Conservation (phyloP, 1,140 invertebrate species). For the Druon quercuslanigerum region DNA sequence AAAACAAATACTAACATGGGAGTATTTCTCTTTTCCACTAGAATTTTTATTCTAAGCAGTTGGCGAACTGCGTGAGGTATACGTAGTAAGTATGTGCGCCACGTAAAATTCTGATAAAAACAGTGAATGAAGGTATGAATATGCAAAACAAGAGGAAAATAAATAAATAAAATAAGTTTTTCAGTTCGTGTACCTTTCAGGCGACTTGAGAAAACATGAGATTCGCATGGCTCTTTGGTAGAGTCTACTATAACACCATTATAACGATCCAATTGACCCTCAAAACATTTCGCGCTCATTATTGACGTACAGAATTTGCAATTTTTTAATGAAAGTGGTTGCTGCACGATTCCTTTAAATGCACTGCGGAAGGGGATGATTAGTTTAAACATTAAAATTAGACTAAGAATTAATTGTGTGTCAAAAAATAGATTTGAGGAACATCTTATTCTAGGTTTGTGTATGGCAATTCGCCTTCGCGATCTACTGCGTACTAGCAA, state of each 20-base stretch:
- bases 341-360: constrained; percentile 6
- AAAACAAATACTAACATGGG: no score
- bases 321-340: constrained; percentile 23
- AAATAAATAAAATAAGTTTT: constrained; percentile 16
- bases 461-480: not conserved
- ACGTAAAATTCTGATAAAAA: no score
- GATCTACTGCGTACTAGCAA: not conserved
- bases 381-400: constrained; percentile 22
- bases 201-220: constrained; percentile 74
- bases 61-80: no score
- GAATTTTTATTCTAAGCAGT: no score
- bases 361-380: not conserved
- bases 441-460: not conserved
- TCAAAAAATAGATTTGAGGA: not conserved
- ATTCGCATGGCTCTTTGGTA: constrained; percentile 75
- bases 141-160: no score
- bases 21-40: no score
- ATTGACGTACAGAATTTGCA: constrained; percentile 8
- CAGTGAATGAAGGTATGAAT: no score
- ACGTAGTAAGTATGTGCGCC: no score
- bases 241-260: constrained; percentile 84
- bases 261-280: constrained; percentile 80
- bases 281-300: constrained; percentile 65
- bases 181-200: constrained; percentile 76
- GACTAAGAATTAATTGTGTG: not conserved